Conservation (phyloP, 1,140 invertebrate species). For the Cotesia typhae region DNA sequence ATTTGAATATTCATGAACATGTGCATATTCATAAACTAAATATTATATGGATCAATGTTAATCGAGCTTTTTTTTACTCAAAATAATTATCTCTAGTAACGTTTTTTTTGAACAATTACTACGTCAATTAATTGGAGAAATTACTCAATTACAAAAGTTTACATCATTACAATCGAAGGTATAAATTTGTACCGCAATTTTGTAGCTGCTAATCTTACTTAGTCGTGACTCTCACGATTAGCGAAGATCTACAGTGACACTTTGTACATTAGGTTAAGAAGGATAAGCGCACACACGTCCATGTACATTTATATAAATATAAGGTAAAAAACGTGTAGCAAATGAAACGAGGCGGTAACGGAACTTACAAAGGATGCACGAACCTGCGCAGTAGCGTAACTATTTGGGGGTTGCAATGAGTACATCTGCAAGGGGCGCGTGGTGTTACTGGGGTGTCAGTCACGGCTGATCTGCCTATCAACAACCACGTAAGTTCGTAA, state of each 20-base stretch:
- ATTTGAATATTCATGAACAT: constrained; percentile 31
- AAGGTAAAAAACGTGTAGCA: constrained; percentile 1
- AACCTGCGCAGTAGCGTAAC: constrained; percentile 49
- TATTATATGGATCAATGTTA: constrained; percentile 21
- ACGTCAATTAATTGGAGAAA: not conserved
- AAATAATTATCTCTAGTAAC: not conserved
- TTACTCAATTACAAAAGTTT: no score
- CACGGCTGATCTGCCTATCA: constrained; percentile 63
- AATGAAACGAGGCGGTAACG: constrained; percentile 31
- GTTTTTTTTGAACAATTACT: not conserved
- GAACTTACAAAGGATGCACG: constrained; percentile 39
- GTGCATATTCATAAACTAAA: constrained; percentile 32
- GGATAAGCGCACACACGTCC: no score
- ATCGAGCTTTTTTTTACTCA: constrained; percentile 25
- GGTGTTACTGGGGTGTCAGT: constrained; percentile 59
- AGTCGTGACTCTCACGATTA: no score
- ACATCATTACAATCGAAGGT: no score
- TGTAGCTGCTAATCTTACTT: no score
- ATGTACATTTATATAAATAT: not conserved
- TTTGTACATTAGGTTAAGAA: not conserved
- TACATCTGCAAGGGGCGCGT: constrained; percentile 48
- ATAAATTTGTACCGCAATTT: no score
- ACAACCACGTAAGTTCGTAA: constrained; percentile 61
- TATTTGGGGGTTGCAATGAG: constrained; percentile 43
- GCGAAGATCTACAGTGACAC: no score